Evolutionary conservation across 1,140 invertebrate genomes (phyloP), one percentile per base, ranked within the genome.

Genomic region (Akabosia matsudoensis): DNA sequence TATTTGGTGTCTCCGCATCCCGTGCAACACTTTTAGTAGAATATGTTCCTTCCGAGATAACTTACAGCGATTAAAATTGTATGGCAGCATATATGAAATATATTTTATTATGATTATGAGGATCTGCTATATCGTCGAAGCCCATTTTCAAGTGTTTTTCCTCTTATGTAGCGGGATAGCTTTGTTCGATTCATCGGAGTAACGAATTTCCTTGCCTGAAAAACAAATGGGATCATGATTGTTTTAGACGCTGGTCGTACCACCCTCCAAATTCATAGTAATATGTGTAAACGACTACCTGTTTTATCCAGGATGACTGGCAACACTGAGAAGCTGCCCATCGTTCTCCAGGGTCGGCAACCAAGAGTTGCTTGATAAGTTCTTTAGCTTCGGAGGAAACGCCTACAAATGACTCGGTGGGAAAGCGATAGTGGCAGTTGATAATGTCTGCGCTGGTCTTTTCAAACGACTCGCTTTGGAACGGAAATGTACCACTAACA

Each of bases 371-470:
- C 33, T 85, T 83, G 52, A 93, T 89, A 10, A 93, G 84, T 70
- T 89, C 86, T 81, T 91, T 92, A 0, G 90, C 92, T 67, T 90
- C 88, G 61, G 88, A 85, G n/a, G 90, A 91, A 76, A 93, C 88
- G 22, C 85, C 87, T 33, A 86, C 84, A 85, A 93, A 94, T 84
- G 92, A 91, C 83, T 93, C 91, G n/a, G 91, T 89, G 16, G 92
- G 92, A 83, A 93, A 93, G 82, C 91, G 92, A 83, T 89, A 93
- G 85, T 93, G 92, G 82, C 91, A 91, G 81, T 92, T 91, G 0
- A 93, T 86, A 79, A 94, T 93, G 83, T 94, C 93, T 3, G 91
- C 89, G 61, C 90, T 93, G 0, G 92, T 94, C 85, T 93, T 92
- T 83, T 94, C 92, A 61, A 91, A 87, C 4, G 91, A 93, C 82